A percentile compares a stretch with the other conserved stretches of the same genome.
phyloP scores from a whole-genome alignment of 2,888 invertebrate genomes.

The Apoderus coryli region DNA sequence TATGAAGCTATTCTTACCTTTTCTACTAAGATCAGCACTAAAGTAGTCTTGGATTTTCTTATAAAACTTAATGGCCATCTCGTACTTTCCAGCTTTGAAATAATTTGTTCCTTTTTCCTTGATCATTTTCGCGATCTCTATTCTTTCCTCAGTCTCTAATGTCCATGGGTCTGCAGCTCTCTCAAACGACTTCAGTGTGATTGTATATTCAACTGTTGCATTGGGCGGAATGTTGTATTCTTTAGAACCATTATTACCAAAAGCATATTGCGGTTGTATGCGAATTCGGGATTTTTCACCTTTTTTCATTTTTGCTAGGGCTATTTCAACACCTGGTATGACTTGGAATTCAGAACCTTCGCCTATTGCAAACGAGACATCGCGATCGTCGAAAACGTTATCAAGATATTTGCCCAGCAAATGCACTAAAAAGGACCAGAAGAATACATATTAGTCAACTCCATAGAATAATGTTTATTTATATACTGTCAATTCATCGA shows the following conservation, averaged over 20 bases:
- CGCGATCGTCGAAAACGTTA: slow-evolving; percentile 62
- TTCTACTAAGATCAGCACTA: slow-evolving; percentile 41
- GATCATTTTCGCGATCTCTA: slow-evolving; percentile 65
- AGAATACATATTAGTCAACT: slow-evolving; percentile 16
- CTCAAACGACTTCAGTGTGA: slow-evolving; percentile 74
- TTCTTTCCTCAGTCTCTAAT: slow-evolving; percentile 60
- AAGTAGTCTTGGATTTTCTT: slow-evolving; percentile 55
- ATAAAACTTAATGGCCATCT: slow-evolving; percentile 76
- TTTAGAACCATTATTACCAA: slow-evolving; percentile 39
- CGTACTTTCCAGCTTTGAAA: slow-evolving; percentile 66
- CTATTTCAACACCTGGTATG: slow-evolving; percentile 69
- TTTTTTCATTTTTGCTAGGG: slow-evolving; percentile 64
- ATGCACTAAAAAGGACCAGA: slow-evolving; percentile 61
- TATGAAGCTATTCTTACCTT: too few species aligned
- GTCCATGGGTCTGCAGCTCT: slow-evolving; percentile 73
- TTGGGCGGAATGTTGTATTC: slow-evolving; percentile 64
- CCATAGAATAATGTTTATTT: too few species aligned
- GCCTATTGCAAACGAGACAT: slow-evolving; percentile 70
- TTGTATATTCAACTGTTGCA: slow-evolving; percentile 62
- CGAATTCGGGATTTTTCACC: slow-evolving; percentile 63
- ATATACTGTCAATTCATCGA: too few species aligned
- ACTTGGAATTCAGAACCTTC: slow-evolving; percentile 67
- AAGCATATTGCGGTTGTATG: slow-evolving; percentile 67
- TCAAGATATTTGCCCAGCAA: slow-evolving; percentile 52
- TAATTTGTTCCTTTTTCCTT: slow-evolving; percentile 88